Evolutionary conservation across 2,113 vertebrate species (phyloP).

Genomic region (Toxotes jaculatrix): DNA sequence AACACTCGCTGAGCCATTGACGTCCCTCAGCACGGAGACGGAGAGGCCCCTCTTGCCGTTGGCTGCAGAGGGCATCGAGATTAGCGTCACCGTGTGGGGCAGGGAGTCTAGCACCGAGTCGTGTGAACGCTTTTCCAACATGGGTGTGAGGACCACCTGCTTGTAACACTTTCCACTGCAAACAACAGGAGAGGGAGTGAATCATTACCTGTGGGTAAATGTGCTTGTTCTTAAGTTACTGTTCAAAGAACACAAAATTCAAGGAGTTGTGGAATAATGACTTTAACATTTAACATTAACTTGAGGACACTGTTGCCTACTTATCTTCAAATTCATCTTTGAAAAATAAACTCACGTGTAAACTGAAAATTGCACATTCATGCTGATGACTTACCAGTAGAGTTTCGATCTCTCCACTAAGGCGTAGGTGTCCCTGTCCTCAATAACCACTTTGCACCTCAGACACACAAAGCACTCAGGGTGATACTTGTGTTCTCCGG

Average conservation of each 20-base stretch:
- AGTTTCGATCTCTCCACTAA: conserved; percentile 93
- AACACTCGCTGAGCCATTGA: conserved; percentile 88
- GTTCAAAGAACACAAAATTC: no score
- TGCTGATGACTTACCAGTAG: conserved; percentile 88
- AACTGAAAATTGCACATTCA: background rate
- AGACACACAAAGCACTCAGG: conserved; percentile 97
- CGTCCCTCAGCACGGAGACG: conserved; percentile 88
- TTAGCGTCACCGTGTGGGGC: conserved; percentile 93
- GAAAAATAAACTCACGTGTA: background rate
- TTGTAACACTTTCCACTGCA: conserved; percentile 95
- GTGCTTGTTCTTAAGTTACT: background rate
- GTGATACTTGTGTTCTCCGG: conserved; percentile 97
- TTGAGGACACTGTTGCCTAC: background rate
- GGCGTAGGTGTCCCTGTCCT: conserved; percentile 94
- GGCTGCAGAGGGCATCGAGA: conserved; percentile 93
- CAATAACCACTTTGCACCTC: conserved; percentile 96
- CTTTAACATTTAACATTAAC: background rate
- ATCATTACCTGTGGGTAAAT: background rate
- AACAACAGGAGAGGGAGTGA: conserved; percentile 18
- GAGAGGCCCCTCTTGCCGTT: conserved; percentile 93
- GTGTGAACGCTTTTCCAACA: conserved; percentile 92
- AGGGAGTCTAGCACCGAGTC: conserved; percentile 91
- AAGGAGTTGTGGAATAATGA: background rate
- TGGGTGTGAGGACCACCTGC: conserved; percentile 92
- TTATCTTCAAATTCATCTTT: no score